Base-by-base conservation (phyloP, 2,113 vertebrate species). In the sheep (Ovis aries) region DNA sequence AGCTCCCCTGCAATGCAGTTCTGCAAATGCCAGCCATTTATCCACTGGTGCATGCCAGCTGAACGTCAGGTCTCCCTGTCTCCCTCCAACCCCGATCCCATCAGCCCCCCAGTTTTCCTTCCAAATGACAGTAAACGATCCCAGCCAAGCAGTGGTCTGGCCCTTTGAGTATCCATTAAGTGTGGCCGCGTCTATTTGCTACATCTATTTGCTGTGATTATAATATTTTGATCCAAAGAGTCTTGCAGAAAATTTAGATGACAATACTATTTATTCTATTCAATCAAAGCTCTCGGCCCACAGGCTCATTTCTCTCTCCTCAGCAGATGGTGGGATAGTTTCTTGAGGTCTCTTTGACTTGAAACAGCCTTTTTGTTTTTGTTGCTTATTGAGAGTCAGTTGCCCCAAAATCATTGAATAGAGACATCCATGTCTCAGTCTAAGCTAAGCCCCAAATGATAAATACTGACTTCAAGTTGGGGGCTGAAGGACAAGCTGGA, bases 11-110 rank as follows among this genome's bases (percentile, higher is more conserved):
- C 99, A 98, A 99, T 95, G 98, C 98, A 98, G 98, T 95, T 98
- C 98, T 98, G 98, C 96, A 98, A 98, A 98, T 98, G 98, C 98
- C 99, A 99, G 98, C 98, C 99, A 97, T 99, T 99, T 98, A 99
- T 98, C 98, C 98, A 97, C 97, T 98, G 98, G 98, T 98, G 98
- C 98, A 98, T 99, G 98, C 98, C 98, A 98, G 98, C 95, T 98
- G 98, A 98, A 97, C 78, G 94, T 96, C 98, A 98, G 97, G 90
- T 57, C 95, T 92, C 82, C 95, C 95, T 92, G 94, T 97, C 89
- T 97, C 88, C 88, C 95, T 97, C 93, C 57, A 96, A 52, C 83
- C 87, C 55, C 67, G 43, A 29, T 31, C 96, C 84, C 96, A 71
- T 77, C 29, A 29, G 86, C 89, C 96, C 93, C 98, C 97, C 94